Percentiles rank a stretch among this genome's conserved stretches.
phyloP scores from a whole-genome alignment of 1,140 invertebrate genomes.

The Sitophilus oryzae region DNA sequence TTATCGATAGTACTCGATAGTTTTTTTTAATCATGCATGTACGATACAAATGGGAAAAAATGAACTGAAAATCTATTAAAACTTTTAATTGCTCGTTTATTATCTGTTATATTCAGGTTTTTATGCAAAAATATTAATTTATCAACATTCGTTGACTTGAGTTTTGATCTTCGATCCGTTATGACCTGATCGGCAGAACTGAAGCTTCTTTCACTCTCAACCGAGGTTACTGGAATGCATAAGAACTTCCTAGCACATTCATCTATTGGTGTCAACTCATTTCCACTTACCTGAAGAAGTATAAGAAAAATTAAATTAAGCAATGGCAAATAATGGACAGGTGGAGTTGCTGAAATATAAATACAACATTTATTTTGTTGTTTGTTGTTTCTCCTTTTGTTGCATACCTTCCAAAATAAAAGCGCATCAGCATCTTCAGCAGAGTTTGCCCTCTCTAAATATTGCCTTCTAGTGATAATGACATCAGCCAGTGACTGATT shows the following conservation, averaged over 20 bases:
- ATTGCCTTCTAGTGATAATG: conserved; percentile 1
- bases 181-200: conserved; percentile 3
- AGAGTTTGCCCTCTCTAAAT: conserved; percentile 5
- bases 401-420: conserved; percentile 1
- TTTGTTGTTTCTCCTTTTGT: background rate
- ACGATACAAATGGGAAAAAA: background rate
- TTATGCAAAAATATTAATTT: conserved; percentile 8
- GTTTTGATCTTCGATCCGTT: conserved; percentile 2
- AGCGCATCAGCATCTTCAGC: background rate
- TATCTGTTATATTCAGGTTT: conserved; percentile 2
- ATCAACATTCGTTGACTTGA: background rate
- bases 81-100: background rate
- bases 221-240: conserved; percentile 4
- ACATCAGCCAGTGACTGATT: background rate
- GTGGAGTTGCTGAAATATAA: background rate
- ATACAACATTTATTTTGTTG: background rate
- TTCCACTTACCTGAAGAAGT: conserved; percentile 1
- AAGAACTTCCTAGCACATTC: conserved; percentile 3
- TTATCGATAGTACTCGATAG: conserved; percentile 6
- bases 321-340: background rate
- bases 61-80: background rate
- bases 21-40: conserved; percentile 1
- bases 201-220: conserved; percentile 5
- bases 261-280: conserved; percentile 2
- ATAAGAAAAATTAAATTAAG: too few species aligned